phyloP scores from a whole-genome alignment of 2,113 vertebrate species.

The Columba janthina region DNA sequence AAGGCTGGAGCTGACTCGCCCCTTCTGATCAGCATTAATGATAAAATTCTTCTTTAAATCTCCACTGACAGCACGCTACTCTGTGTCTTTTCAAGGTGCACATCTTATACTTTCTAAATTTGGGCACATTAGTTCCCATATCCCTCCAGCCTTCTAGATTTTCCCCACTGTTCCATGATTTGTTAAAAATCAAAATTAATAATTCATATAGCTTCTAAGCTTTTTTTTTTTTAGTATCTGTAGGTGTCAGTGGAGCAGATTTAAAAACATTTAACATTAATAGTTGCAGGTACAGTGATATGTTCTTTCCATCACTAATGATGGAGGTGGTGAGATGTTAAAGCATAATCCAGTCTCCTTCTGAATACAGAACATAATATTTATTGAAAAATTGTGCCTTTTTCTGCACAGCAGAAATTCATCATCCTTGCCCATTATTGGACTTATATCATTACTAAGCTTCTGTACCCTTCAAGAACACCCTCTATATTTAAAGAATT shows the following conservation, averaged over 20 bases:
- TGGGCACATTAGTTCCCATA: background rate
- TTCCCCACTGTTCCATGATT: background rate
- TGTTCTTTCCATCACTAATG: slow-evolving; percentile 37
- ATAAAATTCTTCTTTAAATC: background rate
- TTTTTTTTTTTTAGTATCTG: slow-evolving; percentile 26
- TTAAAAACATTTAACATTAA: slow-evolving; percentile 48
- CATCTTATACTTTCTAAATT: slow-evolving; percentile 26
- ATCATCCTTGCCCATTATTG: background rate
- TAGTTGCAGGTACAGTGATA: slow-evolving; percentile 37
- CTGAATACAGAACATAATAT: slow-evolving; percentile 54
- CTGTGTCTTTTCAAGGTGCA: background rate
- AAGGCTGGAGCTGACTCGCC: background rate
- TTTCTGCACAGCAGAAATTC: slow-evolving; percentile 32
- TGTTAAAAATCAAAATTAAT: slow-evolving; percentile 38
- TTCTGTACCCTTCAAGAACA: slow-evolving; percentile 30
- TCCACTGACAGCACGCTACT: background rate
- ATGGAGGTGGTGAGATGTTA: slow-evolving; percentile 30
- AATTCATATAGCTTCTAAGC: slow-evolving; percentile 21
- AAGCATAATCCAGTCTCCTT: slow-evolving; percentile 35
- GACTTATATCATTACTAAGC: slow-evolving; percentile 30
- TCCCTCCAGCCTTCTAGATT: background rate
- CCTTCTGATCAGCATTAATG: background rate
- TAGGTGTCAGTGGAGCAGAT: slow-evolving; percentile 31
- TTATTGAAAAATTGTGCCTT: slow-evolving; percentile 53
- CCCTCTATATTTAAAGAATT: slow-evolving; percentile 31